phyloP scores from a whole-genome alignment of 2,797 vertebrate genomes.

The Ispidina picta region DNA sequence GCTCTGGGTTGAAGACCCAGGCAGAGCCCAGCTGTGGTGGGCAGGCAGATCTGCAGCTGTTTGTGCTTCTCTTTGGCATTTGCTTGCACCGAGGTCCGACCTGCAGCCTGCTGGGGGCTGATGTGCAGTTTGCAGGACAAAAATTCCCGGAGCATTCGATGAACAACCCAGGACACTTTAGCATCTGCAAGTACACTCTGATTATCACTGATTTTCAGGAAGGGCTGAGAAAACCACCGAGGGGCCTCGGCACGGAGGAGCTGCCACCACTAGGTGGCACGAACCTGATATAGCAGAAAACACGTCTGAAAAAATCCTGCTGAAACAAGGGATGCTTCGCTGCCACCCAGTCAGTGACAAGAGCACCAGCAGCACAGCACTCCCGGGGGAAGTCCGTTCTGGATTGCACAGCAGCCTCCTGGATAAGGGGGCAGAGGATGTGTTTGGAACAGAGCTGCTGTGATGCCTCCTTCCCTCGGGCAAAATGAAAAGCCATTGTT shows the following conservation, averaged over 20 bases:
- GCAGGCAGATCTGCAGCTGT: too few relatives aligned
- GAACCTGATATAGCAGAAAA: constrained; percentile 66
- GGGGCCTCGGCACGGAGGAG: neutral
- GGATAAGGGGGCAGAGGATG: neutral
- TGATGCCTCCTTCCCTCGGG: neutral
- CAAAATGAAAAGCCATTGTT: neutral
- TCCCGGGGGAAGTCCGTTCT: neutral
- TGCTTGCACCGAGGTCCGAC: too few relatives aligned
- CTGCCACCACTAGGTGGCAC: constrained; percentile 77
- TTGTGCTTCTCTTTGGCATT: too few relatives aligned
- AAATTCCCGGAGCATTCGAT: neutral
- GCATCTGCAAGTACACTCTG: neutral
- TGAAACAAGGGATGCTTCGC: neutral
- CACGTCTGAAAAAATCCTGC: neutral
- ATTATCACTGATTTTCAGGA: neutral
- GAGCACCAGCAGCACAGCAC: neutral
- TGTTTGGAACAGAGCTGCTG: neutral
- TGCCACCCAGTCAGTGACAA: neutral
- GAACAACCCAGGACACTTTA: neutral
- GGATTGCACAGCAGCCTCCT: neutral
- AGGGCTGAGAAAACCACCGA: neutral
- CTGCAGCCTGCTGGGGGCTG: neutral
- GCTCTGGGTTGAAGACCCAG: too few relatives aligned
- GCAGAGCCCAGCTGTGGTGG: too few relatives aligned
- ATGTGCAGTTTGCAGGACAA: neutral